These are phyloP conservation scores for Drosophila demipolita DNA, from an alignment of 2,888 invertebrate genomes.

Conservation along the genomic window DNA sequence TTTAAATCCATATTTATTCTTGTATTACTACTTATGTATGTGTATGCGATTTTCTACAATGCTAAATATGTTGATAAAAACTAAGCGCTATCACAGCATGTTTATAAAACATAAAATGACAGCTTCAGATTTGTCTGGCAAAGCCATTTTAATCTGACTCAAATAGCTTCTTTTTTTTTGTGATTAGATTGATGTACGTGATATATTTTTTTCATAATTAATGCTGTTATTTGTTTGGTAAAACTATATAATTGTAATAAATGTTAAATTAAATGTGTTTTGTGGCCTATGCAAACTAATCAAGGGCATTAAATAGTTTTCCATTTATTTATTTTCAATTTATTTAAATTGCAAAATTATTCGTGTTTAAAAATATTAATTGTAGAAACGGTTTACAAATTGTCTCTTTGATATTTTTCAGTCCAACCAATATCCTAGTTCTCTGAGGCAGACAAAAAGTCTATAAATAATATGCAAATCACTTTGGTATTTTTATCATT, in stretches of 20 bases:
- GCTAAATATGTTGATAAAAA: conserved; percentile 23
- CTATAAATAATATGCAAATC: conserved; percentile 74
- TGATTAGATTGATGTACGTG: neutral
- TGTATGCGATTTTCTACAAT: neutral
- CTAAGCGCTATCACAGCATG: conserved; percentile 22
- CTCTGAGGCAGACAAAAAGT: conserved; percentile 38
- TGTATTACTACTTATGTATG: conserved; percentile 8
- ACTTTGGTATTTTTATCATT: conserved; percentile 50
- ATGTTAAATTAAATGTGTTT: neutral
- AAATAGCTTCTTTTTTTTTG: conserved; percentile 8
- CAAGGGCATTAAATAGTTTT: neutral
- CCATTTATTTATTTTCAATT: neutral
- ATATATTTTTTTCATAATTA: neutral
- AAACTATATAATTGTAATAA: neutral
- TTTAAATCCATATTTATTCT: conserved; percentile 43
- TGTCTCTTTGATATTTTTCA: conserved; percentile 8
- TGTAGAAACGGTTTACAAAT: neutral
- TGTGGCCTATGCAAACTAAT: neutral
- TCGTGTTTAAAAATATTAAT: neutral
- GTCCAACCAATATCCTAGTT: neutral
- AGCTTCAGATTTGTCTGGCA: conserved; percentile 53
- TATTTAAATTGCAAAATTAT: conserved; percentile 3
- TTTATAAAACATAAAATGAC: conserved; percentile 56
- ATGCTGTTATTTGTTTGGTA: neutral
- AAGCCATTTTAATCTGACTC: conserved; percentile 49